Conservation (phyloP, 2,113 vertebrate species). For the Sander lucioperca region DNA sequence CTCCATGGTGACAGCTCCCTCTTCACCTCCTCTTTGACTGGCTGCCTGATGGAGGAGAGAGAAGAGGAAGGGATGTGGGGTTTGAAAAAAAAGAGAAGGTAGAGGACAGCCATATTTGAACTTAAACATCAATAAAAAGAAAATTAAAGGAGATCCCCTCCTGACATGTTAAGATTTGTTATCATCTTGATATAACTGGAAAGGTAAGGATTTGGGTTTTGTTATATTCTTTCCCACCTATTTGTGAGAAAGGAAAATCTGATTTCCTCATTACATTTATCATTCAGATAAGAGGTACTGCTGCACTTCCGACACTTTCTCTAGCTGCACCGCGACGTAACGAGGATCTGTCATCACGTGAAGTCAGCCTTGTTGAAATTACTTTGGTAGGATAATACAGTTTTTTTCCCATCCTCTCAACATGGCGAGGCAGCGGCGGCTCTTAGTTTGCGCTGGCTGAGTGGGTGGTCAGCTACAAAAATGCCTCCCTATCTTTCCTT, state of each 20-base stretch:
- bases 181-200: neutral
- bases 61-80: neutral
- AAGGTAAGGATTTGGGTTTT: neutral
- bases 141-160: neutral
- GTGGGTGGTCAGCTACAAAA: conserved; percentile 56
- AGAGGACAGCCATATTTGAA: neutral
- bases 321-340: conserved; percentile 16
- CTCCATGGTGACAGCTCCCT: conserved; percentile 76
- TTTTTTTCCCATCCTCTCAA: conserved; percentile 33
- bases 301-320: conserved; percentile 4
- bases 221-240: neutral
- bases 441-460: conserved; percentile 32
- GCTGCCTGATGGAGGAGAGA: conserved; percentile 80
- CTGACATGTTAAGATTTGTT: neutral
- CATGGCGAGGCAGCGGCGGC: neutral
- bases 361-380: conserved; percentile 1
- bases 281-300: neutral
- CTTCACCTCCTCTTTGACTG: conserved; percentile 90
- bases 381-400: conserved; percentile 10
- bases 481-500: conserved; percentile 14
- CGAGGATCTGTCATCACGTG: conserved; percentile 38
- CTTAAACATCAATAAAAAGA: neutral
- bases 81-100: neutral
- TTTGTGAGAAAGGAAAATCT: neutral
- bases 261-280: conserved; percentile 1